Percentiles rank a stretch among this genome's conserved stretches.
phyloP scores from a whole-genome alignment of 1,140 invertebrate genomes.

The Phenacoccus solenopsis region DNA sequence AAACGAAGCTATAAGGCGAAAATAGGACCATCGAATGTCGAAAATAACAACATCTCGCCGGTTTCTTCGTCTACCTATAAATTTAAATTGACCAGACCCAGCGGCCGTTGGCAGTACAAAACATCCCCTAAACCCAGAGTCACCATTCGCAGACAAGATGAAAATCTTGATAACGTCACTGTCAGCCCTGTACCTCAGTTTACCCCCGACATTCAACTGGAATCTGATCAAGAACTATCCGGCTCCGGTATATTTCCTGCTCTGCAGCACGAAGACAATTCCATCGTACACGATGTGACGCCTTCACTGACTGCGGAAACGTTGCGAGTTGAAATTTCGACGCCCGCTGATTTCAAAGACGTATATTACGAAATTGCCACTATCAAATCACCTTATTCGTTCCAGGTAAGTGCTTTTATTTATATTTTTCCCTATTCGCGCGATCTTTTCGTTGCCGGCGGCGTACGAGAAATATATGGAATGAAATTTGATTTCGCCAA shows the following conservation, averaged over 20 bases:
- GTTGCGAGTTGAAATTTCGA: slow-evolving; percentile 72
- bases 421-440: too few relatives aligned
- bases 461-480: too few relatives aligned
- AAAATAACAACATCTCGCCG: slow-evolving; percentile 19
- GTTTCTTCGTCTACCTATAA: slow-evolving; percentile 49
- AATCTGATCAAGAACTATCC: slow-evolving; percentile 26
- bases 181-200: slow-evolving; percentile 30
- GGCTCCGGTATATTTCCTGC: slow-evolving; percentile 25
- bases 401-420: slow-evolving; percentile 49
- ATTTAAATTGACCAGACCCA: slow-evolving; percentile 52
- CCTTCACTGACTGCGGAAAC: slow-evolving; percentile 51
- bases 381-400: slow-evolving; percentile 75
- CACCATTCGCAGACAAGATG: slow-evolving; percentile 56
- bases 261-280: slow-evolving; percentile 34
- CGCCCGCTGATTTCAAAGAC: slow-evolving; percentile 65
- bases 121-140: slow-evolving; percentile 73
- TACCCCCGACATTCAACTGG: slow-evolving; percentile 25
- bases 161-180: slow-evolving; percentile 40
- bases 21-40: slow-evolving; percentile 9
- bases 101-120: slow-evolving; percentile 69
- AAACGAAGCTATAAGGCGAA: slow-evolving; percentile 25
- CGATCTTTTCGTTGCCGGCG: too few relatives aligned
- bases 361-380: slow-evolving; percentile 78
- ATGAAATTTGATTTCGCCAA: too few relatives aligned
- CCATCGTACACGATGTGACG: slow-evolving; percentile 35